Evolutionary conservation across 2,797 vertebrate species (phyloP).

Genomic region (Halcyon leucocephala): DNA sequence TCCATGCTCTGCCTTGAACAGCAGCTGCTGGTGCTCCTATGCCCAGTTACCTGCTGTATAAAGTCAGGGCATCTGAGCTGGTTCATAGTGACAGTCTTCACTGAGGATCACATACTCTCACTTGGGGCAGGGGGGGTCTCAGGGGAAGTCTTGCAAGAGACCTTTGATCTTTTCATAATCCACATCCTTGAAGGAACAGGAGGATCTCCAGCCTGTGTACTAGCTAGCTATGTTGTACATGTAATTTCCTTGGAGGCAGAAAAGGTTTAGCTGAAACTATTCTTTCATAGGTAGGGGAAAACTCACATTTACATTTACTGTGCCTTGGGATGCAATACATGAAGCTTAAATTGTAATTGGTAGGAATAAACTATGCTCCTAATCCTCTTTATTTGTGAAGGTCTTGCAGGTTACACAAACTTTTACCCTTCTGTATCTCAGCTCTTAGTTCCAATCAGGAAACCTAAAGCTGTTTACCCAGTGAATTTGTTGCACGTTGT

Average conservation of each 20-base stretch:
- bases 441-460: background rate
- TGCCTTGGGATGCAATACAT: background rate
- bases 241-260: background rate
- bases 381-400: background rate
- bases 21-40: background rate
- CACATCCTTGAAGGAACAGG: background rate
- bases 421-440: background rate
- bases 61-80: background rate
- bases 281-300: background rate
- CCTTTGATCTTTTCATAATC: background rate
- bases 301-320: background rate
- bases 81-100: background rate
- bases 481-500: background rate
- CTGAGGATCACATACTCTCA: background rate
- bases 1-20: background rate
- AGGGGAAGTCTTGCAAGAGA: background rate
- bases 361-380: background rate
- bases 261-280: background rate
- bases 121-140: background rate
- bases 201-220: background rate
- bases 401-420: background rate
- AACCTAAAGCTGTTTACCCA: background rate
- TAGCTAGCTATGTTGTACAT: rapidly evolving
- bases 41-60: background rate
- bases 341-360: background rate